Percentiles rank a stretch among this genome's conserved stretches.
Evolutionary conservation across 2,797 vertebrate genomes (phyloP).

Genomic region (Streptopelia turtur): DNA sequence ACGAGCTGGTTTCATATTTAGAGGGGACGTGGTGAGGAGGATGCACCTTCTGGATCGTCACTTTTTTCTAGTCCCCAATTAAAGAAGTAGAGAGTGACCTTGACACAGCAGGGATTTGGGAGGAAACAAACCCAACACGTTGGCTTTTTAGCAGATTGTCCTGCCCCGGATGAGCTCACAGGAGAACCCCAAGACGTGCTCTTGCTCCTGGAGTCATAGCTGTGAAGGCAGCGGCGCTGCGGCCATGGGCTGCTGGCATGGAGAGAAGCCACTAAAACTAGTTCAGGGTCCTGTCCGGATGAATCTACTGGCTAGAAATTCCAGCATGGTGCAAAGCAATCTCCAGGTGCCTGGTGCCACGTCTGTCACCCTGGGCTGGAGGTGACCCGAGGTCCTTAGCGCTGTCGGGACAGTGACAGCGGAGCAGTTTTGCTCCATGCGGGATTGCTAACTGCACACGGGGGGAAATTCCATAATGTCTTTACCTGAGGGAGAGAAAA

Average conservation of each 20-base stretch:
- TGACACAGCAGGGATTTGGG: neutral
- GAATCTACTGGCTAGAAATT: neutral
- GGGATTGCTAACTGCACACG: neutral
- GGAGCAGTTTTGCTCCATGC: fast-evolving
- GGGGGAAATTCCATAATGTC: neutral
- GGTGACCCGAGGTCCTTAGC: neutral
- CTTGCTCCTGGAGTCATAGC: neutral
- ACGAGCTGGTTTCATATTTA: neutral
- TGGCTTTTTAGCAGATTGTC: neutral
- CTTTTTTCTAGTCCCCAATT: neutral
- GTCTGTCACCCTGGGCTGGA: neutral
- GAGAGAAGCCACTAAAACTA: neutral
- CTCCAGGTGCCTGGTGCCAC: neutral
- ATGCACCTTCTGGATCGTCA: neutral
- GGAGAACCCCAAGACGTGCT: neutral
- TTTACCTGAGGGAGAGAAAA: neutral
- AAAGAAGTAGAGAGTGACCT: neutral
- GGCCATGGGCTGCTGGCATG: neutral
- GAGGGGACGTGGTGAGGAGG: neutral
- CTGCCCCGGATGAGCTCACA: neutral
- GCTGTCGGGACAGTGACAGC: fast-evolving
- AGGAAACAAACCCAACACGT: fast-evolving
- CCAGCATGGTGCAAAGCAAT: fast-evolving
- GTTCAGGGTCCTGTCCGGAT: fast-evolving
- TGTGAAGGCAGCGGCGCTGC: neutral